These are phyloP conservation scores for Diploscapter pachys DNA, from an alignment of 1,140 invertebrate genomes.

Conservation along the genomic window DNA sequence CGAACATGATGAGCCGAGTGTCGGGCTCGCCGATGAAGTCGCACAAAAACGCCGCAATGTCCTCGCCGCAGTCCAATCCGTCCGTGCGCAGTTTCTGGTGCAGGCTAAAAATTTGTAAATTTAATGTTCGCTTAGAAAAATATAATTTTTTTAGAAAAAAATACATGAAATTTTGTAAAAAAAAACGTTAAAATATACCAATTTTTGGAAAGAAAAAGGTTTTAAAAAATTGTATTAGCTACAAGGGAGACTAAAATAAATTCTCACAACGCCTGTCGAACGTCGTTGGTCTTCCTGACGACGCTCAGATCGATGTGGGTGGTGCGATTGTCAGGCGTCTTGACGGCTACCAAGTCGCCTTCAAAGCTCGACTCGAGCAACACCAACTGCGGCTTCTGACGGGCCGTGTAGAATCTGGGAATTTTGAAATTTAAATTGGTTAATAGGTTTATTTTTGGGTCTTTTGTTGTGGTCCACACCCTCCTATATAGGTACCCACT, in stretches of 20 bases:
- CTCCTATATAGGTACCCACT: no score
- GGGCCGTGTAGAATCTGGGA: conserved; percentile 21
- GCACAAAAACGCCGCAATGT: conserved; percentile 3
- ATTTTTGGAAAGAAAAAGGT: background rate
- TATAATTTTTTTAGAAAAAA: conserved; percentile 9
- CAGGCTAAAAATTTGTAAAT: conserved; percentile 3
- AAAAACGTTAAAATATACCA: background rate
- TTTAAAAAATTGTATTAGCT: background rate
- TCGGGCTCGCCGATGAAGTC: conserved; percentile 25
- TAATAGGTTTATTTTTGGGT: no score
- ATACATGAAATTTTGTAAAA: background rate
- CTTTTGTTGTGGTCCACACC: no score
- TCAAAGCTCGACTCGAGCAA: conserved; percentile 18
- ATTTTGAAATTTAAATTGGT: no score
- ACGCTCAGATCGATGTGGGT: conserved; percentile 1
- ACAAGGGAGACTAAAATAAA: background rate
- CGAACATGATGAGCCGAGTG: conserved; percentile 25
- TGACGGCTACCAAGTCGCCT: conserved; percentile 11
- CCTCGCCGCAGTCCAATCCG: conserved; percentile 32
- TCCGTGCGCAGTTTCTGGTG: conserved; percentile 13
- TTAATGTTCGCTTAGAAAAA: background rate
- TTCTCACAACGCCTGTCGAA: conserved; percentile 19
- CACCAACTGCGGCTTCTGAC: conserved; percentile 26
- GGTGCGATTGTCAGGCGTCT: conserved; percentile 9
- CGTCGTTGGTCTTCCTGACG: conserved; percentile 12